Evolutionary conservation across 2,113 vertebrate genomes (phyloP).

Genomic region (Carlito syrichta): DNA sequence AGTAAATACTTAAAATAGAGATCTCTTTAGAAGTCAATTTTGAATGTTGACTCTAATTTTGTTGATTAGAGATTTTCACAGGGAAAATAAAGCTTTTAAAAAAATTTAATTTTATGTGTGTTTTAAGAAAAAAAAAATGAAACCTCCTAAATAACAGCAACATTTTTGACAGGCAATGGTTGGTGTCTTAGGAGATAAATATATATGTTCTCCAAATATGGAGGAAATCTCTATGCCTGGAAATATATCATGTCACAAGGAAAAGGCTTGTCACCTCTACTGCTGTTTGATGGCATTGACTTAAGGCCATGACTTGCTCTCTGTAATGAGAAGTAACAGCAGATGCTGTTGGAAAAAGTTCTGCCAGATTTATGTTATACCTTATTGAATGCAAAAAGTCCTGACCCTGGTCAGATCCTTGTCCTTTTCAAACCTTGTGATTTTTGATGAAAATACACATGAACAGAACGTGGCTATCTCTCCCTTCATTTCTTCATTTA

Average conservation of each 20-base stretch:
- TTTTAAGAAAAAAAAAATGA: not conserved
- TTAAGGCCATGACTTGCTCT: not conserved
- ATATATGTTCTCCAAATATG: not conserved
- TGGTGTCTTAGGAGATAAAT: not conserved
- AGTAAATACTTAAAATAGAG: conserved; percentile 28
- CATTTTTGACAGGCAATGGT: not conserved
- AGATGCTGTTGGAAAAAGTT: not conserved
- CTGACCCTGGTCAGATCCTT: not conserved
- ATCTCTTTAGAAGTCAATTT: not conserved
- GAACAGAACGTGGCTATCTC: not conserved
- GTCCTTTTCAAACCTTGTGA: not conserved
- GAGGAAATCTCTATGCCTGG: not conserved
- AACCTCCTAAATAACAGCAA: not conserved
- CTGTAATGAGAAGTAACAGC: not conserved
- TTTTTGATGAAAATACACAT: not conserved
- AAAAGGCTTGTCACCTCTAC: not conserved
- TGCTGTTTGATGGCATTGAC: not conserved
- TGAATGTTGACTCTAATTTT: conserved; percentile 8
- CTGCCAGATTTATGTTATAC: not conserved
- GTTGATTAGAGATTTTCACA: not conserved
- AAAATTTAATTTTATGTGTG: not conserved
- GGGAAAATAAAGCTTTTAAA: not conserved
- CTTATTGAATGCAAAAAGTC: not conserved
- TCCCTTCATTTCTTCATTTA: conserved; percentile 28
- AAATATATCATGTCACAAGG: not conserved